phyloP scores from a whole-genome alignment of 2,797 vertebrate species.

The Hirundo rustica region DNA sequence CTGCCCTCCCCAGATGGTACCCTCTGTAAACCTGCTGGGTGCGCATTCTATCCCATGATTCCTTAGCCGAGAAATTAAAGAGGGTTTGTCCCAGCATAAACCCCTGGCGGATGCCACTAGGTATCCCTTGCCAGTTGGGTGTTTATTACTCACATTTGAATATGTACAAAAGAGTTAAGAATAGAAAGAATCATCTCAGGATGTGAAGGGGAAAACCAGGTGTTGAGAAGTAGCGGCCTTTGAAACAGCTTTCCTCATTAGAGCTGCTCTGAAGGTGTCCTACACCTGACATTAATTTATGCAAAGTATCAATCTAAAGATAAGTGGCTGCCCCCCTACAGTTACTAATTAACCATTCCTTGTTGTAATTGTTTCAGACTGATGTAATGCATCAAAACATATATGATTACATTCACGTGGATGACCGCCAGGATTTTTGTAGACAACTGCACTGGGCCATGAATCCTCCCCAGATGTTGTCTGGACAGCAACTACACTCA shows the following conservation, averaged over 20 bases:
- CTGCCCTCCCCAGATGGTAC: not conserved
- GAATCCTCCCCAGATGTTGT: conserved; percentile 84
- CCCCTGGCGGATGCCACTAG: not conserved
- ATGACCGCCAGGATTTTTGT: conserved; percentile 93
- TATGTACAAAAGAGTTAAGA: not conserved
- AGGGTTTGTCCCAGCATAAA: not conserved
- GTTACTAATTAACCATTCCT: not conserved
- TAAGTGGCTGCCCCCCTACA: not conserved
- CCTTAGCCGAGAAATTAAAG: not conserved
- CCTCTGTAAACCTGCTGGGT: not conserved
- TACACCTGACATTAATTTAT: not conserved
- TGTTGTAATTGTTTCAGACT: conserved; percentile 81
- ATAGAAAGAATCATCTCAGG: not conserved
- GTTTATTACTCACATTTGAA: not conserved
- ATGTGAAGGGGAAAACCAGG: not conserved
- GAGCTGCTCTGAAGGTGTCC: not conserved
- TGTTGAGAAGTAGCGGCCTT: not conserved
- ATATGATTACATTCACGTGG: conserved; percentile 96
- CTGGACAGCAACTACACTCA: conserved; percentile 76
- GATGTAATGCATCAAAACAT: conserved; percentile 98
- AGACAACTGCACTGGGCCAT: conserved; percentile 97
- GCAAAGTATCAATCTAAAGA: not conserved
- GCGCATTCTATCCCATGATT: not conserved
- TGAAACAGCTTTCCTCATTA: not conserved
- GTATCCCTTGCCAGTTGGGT: not conserved